phyloP scores from a whole-genome alignment of 2,113 vertebrate species.

The Nothoprocta pentlandii region DNA sequence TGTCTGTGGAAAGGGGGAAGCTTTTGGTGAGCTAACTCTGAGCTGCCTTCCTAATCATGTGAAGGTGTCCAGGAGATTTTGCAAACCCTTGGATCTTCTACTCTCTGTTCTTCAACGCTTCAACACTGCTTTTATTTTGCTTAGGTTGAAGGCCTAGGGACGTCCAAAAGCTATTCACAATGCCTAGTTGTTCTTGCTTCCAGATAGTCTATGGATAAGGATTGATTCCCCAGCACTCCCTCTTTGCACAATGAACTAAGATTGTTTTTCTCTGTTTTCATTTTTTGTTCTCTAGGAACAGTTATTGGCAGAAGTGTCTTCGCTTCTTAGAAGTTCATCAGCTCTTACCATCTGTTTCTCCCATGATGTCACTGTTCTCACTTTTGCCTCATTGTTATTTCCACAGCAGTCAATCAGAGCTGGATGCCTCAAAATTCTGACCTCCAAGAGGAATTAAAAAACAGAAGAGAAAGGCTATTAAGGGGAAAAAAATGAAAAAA shows the following conservation, averaged over 20 bases:
- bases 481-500: neutral
- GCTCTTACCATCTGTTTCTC: slow-evolving; percentile 61
- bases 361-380: slow-evolving; percentile 55
- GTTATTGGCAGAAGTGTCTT: slow-evolving; percentile 56
- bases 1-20: neutral
- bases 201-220: neutral
- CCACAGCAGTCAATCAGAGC: slow-evolving; percentile 23
- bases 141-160: neutral
- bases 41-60: neutral
- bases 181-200: neutral
- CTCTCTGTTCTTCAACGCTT: neutral
- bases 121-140: neutral
- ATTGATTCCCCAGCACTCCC: neutral
- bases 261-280: slow-evolving; percentile 50
- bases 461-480: neutral
- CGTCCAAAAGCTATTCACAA: neutral
- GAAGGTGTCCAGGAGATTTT: neutral
- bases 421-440: slow-evolving; percentile 37
- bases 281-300: slow-evolving; percentile 50
- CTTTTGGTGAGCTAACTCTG: neutral
- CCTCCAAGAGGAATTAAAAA: slow-evolving; percentile 32
- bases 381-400: slow-evolving; percentile 59
- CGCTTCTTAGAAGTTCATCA: slow-evolving; percentile 67
- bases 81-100: neutral
- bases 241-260: neutral